Evolutionary conservation across 2,888 invertebrate genomes (phyloP).

Genomic region (Ectemnius cavifrons): DNA sequence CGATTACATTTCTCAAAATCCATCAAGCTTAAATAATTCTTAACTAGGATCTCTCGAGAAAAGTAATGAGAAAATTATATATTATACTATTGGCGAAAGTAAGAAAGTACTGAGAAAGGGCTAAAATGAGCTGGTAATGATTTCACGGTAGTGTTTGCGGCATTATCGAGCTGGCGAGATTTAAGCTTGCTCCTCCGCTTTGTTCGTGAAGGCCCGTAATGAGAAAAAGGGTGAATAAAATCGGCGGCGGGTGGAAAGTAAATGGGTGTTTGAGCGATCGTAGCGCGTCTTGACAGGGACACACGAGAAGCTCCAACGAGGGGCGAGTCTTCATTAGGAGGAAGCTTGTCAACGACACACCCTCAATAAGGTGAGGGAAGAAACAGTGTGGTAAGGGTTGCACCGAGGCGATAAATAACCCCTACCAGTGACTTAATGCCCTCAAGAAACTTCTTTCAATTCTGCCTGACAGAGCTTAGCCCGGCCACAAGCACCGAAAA

Average conservation of each 20-base stretch:
- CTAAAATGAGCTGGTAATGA: background rate
- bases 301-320: constrained; percentile 34
- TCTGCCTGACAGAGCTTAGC: constrained; percentile 31
- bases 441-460: constrained; percentile 63
- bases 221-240: constrained; percentile 42
- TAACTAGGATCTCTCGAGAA: background rate
- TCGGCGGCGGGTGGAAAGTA: constrained; percentile 42
- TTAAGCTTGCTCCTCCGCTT: constrained; percentile 22
- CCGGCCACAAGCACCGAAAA: constrained; percentile 18
- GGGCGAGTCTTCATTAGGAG: constrained; percentile 73
- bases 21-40: constrained; percentile 31
- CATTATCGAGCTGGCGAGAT: constrained; percentile 11
- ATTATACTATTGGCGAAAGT: background rate
- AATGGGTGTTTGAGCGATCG: constrained; percentile 56
- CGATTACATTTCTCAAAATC: too few species aligned
- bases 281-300: constrained; percentile 42
- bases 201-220: constrained; percentile 15
- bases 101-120: background rate
- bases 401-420: constrained; percentile 70
- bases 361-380: constrained; percentile 59
- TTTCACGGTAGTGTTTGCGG: background rate
- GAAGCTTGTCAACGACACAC: constrained; percentile 71
- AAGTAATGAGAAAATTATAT: background rate
- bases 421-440: constrained; percentile 70
- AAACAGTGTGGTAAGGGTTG: constrained; percentile 69